phyloP scores from a whole-genome alignment of 2,797 vertebrate genomes.

The Alca torda region DNA sequence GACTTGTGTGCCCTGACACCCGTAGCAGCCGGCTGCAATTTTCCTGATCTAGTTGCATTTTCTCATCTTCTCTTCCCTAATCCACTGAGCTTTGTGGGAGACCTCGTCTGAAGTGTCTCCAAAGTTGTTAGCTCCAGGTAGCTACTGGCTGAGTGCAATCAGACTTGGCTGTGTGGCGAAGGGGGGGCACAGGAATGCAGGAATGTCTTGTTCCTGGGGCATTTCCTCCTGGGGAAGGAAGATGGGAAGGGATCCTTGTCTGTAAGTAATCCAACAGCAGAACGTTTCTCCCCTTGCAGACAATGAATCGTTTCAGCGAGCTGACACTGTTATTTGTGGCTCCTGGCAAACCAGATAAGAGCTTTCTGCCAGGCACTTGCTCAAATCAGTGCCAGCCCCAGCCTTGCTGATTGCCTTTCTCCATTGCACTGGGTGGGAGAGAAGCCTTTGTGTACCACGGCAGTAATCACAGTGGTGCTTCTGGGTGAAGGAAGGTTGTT shows the following conservation, averaged over 20 bases:
- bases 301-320: conserved; percentile 56
- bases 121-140: conserved; percentile 24
- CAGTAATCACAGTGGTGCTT: neutral
- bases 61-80: neutral
- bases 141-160: neutral
- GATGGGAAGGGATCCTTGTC: conserved; percentile 33
- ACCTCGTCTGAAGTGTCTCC: conserved; percentile 8
- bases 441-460: conserved; percentile 20
- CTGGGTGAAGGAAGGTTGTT: neutral
- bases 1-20: neutral
- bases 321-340: conserved; percentile 59
- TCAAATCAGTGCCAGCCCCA: conserved; percentile 45
- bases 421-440: neutral
- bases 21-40: neutral
- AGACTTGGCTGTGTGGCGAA: neutral
- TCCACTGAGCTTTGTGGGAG: neutral
- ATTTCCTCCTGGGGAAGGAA: conserved; percentile 57
- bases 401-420: conserved; percentile 18
- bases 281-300: conserved; percentile 43
- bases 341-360: conserved; percentile 53
- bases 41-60: neutral
- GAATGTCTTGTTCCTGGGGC: conserved; percentile 55
- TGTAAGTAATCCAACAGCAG: conserved; percentile 36
- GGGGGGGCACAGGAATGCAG: conserved; percentile 25
- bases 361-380: conserved; percentile 60